These are phyloP conservation scores for Chinchilla lanigera DNA, from an alignment of 2,113 vertebrate species.

Conservation along the genomic window DNA sequence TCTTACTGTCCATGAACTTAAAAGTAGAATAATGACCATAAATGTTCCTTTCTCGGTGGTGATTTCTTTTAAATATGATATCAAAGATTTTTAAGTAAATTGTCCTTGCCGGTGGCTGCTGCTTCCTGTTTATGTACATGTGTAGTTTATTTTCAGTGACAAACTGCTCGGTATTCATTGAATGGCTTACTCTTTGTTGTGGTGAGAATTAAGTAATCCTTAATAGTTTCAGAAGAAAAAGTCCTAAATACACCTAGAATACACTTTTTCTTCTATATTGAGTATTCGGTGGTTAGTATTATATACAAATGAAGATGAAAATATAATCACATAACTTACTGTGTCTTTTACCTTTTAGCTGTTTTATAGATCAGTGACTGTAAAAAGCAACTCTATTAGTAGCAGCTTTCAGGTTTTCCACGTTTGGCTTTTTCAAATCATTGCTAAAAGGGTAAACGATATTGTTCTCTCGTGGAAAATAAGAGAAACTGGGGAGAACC, in stretches of 20 bases:
- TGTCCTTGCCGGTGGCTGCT: not conserved
- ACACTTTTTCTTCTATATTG: not conserved
- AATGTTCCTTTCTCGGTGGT: not conserved
- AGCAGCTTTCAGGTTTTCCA: slow-evolving; percentile 35
- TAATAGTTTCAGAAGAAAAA: slow-evolving; percentile 38
- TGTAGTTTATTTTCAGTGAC: not conserved
- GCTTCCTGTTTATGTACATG: not conserved
- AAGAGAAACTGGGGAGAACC: not conserved
- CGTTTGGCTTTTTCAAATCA: slow-evolving; percentile 35
- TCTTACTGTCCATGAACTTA: not conserved
- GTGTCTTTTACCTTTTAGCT: not conserved
- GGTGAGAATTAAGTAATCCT: not conserved
- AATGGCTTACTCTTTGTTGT: not conserved
- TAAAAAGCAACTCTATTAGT: slow-evolving; percentile 2
- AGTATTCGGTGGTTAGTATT: not conserved
- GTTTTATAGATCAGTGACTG: not conserved
- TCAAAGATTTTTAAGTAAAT: not conserved
- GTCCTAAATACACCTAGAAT: not conserved
- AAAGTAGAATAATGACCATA: not conserved
- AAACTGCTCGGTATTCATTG: not conserved
- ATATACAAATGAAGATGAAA: slow-evolving; percentile 19
- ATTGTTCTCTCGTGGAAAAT: slow-evolving; percentile 4
- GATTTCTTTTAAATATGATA: not conserved
- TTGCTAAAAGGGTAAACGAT: not conserved
- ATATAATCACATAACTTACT: not conserved